Evolutionary conservation across 2,113 vertebrate species (phyloP).

Genomic region (Oceanites oceanicus): DNA sequence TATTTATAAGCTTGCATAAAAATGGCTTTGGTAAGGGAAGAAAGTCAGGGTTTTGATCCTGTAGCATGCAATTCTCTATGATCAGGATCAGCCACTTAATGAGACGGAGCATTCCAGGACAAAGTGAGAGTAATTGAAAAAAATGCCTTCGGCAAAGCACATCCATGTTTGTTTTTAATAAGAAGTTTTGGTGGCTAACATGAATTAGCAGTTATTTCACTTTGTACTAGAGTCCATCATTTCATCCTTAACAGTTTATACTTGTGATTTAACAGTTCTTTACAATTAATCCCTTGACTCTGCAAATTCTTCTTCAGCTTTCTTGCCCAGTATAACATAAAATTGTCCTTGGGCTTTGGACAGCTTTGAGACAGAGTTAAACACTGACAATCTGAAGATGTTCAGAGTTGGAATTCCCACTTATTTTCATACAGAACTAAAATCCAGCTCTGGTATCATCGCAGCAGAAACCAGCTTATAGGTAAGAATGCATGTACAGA

Average conservation of each 20-base stretch:
- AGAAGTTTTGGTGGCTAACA: not conserved
- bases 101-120: not conserved
- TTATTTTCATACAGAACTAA: not conserved
- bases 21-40: not conserved
- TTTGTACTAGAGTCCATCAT: not conserved
- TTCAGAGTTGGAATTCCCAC: not conserved
- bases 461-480: not conserved
- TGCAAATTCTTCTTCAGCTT: not conserved
- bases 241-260: not conserved
- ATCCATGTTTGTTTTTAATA: not conserved
- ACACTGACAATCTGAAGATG: not conserved
- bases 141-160: not conserved
- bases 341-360: not conserved
- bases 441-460: not conserved
- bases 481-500: rapidly evolving
- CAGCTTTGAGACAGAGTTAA: not conserved
- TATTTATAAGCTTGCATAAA: not conserved
- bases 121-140: not conserved
- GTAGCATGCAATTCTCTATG: not conserved
- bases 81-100: not conserved
- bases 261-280: not conserved
- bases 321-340: not conserved
- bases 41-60: constrained; percentile 19
- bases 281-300: not conserved
- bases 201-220: not conserved